phyloP scores from a whole-genome alignment of 2,888 invertebrate species.

The Polymixis flavicincta region DNA sequence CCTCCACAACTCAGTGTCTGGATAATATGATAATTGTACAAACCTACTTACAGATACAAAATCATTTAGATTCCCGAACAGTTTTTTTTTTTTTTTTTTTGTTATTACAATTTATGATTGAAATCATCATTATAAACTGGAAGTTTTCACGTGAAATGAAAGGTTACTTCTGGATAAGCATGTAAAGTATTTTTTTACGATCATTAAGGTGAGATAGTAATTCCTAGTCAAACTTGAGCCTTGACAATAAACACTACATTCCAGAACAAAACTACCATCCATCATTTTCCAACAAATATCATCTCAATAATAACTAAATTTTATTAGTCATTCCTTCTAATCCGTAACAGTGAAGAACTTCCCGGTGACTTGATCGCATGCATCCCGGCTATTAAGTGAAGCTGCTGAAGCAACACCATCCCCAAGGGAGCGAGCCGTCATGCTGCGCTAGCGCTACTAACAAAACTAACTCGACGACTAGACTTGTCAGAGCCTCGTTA shows the following conservation, averaged over 20 bases:
- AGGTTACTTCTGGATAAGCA: too few relatives aligned
- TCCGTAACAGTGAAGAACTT: background rate
- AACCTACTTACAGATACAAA: too few relatives aligned
- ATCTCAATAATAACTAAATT: background rate
- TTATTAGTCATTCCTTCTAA: background rate
- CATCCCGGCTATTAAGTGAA: slow-evolving; percentile 26
- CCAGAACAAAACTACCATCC: background rate
- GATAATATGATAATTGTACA: too few relatives aligned
- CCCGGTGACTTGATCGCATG: slow-evolving; percentile 28
- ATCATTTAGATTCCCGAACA: too few relatives aligned
- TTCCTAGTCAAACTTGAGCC: background rate
- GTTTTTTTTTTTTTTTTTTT: too few relatives aligned
- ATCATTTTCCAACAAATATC: background rate
- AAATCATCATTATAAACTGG: too few relatives aligned
- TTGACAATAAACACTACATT: background rate
- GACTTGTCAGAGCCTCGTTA: slow-evolving; percentile 28
- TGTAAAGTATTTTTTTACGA: too few relatives aligned
- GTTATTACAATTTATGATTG: too few relatives aligned
- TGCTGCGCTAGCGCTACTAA: slow-evolving; percentile 1
- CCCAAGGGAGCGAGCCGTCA: slow-evolving; percentile 26
- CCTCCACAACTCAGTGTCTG: too few relatives aligned
- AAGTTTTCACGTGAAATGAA: too few relatives aligned
- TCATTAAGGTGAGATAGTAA: too few relatives aligned
- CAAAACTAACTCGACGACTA: slow-evolving; percentile 27
- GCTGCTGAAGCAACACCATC: slow-evolving; percentile 4